These are phyloP conservation scores for Sigmodon hispidus DNA, from an alignment of 2,113 vertebrate genomes.

Conservation along the genomic window DNA sequence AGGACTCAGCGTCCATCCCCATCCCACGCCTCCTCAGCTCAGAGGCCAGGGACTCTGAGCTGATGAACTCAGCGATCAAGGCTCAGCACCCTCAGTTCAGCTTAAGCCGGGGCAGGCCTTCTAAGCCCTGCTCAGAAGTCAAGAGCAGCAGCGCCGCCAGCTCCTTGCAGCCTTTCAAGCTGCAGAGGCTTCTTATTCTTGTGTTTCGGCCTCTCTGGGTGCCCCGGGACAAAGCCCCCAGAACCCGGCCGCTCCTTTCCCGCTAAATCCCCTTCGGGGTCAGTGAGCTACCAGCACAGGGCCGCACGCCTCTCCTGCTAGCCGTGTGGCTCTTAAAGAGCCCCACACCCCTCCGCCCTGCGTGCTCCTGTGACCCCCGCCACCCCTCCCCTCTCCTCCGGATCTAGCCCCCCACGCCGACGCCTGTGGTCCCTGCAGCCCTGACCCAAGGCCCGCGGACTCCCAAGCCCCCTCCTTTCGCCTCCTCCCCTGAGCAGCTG, in stretches of 20 bases:
- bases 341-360: constrained; percentile 57
- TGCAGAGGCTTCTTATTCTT: constrained; percentile 82
- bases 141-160: constrained; percentile 86
- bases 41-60: neutral
- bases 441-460: constrained; percentile 45
- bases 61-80: constrained; percentile 1
- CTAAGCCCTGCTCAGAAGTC: constrained; percentile 87
- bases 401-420: constrained; percentile 72
- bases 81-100: constrained; percentile 75
- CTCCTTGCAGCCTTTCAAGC: constrained; percentile 85
- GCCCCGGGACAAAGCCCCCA: constrained; percentile 84
- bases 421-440: constrained; percentile 67
- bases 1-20: neutral
- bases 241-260: constrained; percentile 80
- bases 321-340: constrained; percentile 78
- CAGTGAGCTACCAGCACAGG: constrained; percentile 73
- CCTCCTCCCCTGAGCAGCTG: constrained; percentile 70
- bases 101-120: constrained; percentile 83
- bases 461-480: constrained; percentile 62
- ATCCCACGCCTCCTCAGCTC: neutral
- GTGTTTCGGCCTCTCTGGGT: constrained; percentile 83
- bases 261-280: constrained; percentile 85
- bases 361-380: constrained; percentile 57
- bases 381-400: constrained; percentile 71
- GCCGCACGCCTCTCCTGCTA: constrained; percentile 66